phyloP scores from a whole-genome alignment of 2,113 vertebrate species.

The Macaca fascicularis region T2T-MFA8v1.1 NC_088393.1:19126501-19127000 shows the following conservation, averaged over 20 bases:
- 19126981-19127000: no score
- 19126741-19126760: not conserved
- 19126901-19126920: not conserved
- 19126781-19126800: not conserved
- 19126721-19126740: not conserved
- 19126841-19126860: not conserved
- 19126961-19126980: no score
- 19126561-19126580: not conserved
- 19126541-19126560: not conserved
- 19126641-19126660: not conserved
- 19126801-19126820: not conserved
- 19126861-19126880: not conserved
- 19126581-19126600: not conserved
- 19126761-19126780: not conserved
- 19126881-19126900: not conserved
- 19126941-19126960: no score
- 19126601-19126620: not conserved
- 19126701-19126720: not conserved
- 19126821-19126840: not conserved
- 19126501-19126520: fast-evolving
- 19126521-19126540: not conserved
- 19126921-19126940: not conserved
- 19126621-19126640: not conserved
- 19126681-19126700: not conserved
- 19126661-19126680: not conserved